Conservation (phyloP, 1,140 invertebrate genomes). For the Meteorus sp. region DNA sequence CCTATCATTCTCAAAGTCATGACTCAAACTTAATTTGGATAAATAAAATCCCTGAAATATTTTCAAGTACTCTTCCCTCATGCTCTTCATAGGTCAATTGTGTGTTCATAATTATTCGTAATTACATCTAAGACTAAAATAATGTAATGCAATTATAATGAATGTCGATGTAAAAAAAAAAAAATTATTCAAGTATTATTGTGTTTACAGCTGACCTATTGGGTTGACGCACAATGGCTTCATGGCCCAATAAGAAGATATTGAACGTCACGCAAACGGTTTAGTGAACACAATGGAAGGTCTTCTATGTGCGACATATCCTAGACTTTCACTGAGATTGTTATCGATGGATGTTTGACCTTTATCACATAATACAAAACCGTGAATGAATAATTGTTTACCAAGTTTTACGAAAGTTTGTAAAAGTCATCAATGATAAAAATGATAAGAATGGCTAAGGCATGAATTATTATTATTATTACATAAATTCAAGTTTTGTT, state of each 20-base stretch:
- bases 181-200: background rate
- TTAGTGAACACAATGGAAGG: conserved; percentile 13
- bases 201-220: conserved; percentile 7
- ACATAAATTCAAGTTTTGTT: no score
- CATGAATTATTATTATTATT: no score
- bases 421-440: no score
- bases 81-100: background rate
- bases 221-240: conserved; percentile 1
- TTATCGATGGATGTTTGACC: conserved; percentile 1
- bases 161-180: background rate
- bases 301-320: conserved; percentile 2
- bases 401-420: no score
- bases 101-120: background rate
- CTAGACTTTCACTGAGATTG: conserved; percentile 20
- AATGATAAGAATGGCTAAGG: no score
- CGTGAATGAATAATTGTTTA: no score
- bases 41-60: background rate
- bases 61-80: background rate
- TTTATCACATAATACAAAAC: no score
- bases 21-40: no score
- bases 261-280: background rate
- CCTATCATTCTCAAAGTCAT: no score
- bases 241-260: no score
- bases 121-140: background rate
- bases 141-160: conserved; percentile 1